Base-by-base conservation (phyloP, 64 coral and sea anemone species). In the Platygyra sinensis region DNA sequence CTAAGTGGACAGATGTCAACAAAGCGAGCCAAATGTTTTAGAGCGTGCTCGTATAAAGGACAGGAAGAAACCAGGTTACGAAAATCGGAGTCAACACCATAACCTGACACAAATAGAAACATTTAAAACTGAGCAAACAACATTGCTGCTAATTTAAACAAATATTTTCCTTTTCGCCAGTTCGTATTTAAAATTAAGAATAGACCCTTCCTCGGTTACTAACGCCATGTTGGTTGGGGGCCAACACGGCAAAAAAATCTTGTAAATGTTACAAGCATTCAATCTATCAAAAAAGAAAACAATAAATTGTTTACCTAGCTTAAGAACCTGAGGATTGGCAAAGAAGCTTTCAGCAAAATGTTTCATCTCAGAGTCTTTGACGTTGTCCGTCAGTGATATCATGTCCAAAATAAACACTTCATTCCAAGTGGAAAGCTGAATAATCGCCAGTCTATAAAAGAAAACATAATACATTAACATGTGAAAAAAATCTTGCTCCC, bases 1-100 rank as follows among this genome's bases (percentile, higher is more conserved):
- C 97, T 96, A 13, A 99, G 39, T 69, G 93, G 94, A n/a, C 97
- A 99, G 49, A 99, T 38, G 76, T 99, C 97, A 57, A 99, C 94
- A 91, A 99, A 99, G 27, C 97, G 93, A 31, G 88, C 88, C 25
- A 96, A 75, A 27, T 91, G 92, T 30, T 36, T 95, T 28, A 99
- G 61, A 39, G 94, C 30, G 20, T 79, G 72, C 67, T 94, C 87
- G 30, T 90, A 93, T 22, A 80, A 18, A 51, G 97, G 94, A 52
- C 91, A 93, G 9, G 97, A 93, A 38, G 94, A 87, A 38, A 93
- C 64, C 88, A 99, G 82, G 33, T 93, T 89, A 59, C 93, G 87
- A 38, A 99, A 96, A 76, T 99, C 97, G 28, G 94, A 91, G 30
- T 99, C 91, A 39, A 95, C 91, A 60, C 97, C 94, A 83, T 95